phyloP scores from a whole-genome alignment of 2,888 invertebrate genomes.

The Druceiella hillmani region DNA sequence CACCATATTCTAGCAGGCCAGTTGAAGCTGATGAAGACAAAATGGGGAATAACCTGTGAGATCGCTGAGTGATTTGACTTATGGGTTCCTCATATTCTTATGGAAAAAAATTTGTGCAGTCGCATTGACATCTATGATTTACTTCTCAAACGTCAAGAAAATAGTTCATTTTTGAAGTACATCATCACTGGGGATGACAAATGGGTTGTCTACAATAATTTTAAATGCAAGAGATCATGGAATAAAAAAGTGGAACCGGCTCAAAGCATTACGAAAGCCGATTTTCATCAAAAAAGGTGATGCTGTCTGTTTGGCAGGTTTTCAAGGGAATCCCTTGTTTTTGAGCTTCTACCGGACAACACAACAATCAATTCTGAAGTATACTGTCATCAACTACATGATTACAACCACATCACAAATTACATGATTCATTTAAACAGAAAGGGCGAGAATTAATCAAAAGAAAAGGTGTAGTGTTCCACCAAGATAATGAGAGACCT shows the following conservation, averaged over 20 bases:
- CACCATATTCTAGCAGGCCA: slow-evolving; percentile 20
- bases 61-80: slow-evolving; percentile 23
- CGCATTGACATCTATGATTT: slow-evolving; percentile 20
- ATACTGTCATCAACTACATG: no score
- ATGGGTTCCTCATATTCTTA: slow-evolving; percentile 18
- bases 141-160: slow-evolving; percentile 19
- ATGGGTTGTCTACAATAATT: slow-evolving; percentile 22
- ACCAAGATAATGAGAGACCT: no score
- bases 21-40: slow-evolving; percentile 18
- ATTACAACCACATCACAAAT: no score
- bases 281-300: slow-evolving; percentile 23
- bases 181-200: slow-evolving; percentile 22
- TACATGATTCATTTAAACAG: no score
- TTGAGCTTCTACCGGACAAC: no score
- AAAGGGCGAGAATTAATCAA: no score
- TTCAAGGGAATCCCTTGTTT: no score
- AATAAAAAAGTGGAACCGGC: slow-evolving; percentile 22
- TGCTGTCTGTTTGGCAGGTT: slow-evolving; percentile 23
- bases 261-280: slow-evolving; percentile 22
- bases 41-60: slow-evolving; percentile 23
- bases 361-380: no score
- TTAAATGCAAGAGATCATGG: slow-evolving; percentile 24
- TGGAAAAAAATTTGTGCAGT: slow-evolving; percentile 16
- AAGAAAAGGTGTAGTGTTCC: no score
- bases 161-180: slow-evolving; percentile 20